Conservation (phyloP, 2,113 vertebrate species). For the Cynopterus brachyotis region DNA sequence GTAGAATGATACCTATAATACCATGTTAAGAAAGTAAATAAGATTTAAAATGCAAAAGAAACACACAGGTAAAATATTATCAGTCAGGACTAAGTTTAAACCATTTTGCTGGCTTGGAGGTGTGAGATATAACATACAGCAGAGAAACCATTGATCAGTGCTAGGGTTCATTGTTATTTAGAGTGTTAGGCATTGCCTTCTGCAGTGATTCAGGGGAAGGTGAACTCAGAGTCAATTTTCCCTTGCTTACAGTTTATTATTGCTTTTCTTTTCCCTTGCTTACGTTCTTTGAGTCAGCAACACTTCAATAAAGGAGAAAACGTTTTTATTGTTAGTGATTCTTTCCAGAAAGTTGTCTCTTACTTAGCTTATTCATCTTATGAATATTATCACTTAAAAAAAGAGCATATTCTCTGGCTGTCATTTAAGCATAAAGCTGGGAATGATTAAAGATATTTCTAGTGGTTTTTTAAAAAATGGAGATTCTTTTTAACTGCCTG, state of each 20-base stretch:
- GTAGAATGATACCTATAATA: not conserved
- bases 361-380: not conserved
- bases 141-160: not conserved
- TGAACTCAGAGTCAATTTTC: not conserved
- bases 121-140: not conserved
- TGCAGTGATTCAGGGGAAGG: not conserved
- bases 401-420: not conserved
- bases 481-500: not conserved
- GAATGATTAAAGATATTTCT: not conserved
- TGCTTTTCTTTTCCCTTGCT: not conserved
- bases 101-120: not conserved
- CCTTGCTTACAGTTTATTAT: not conserved
- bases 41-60: conserved; percentile 16
- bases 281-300: not conserved
- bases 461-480: not conserved
- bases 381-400: not conserved
- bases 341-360: conserved; percentile 16
- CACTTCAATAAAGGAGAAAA: not conserved
- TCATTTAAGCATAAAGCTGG: not conserved
- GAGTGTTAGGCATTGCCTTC: not conserved
- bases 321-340: conserved; percentile 40
- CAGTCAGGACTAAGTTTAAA: not conserved
- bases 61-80: not conserved
- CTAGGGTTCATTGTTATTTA: not conserved
- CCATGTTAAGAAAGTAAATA: not conserved